Evolutionary conservation across 2,113 vertebrate species (phyloP).

Genomic region (Monarcha castaneiventris): DNA sequence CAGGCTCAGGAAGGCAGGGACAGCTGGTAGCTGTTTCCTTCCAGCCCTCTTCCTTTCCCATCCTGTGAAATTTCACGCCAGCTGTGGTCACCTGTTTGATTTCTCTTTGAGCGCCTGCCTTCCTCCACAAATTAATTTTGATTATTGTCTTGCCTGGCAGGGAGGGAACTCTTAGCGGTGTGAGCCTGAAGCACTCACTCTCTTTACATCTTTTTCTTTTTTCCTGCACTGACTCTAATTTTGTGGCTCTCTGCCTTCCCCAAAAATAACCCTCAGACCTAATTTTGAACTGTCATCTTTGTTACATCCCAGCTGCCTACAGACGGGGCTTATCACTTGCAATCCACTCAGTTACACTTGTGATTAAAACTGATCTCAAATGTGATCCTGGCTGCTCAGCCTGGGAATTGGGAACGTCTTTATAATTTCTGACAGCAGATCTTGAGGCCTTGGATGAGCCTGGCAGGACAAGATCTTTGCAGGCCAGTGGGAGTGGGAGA

Average conservation of each 20-base stretch:
- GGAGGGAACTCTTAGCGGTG: neutral
- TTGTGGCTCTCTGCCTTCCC: conserved; percentile 51
- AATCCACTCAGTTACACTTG: conserved; percentile 51
- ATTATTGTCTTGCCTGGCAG: conserved; percentile 53
- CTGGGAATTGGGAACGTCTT: conserved; percentile 45
- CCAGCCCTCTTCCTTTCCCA: conserved; percentile 5
- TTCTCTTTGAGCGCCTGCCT: conserved; percentile 50
- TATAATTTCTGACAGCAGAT: conserved; percentile 54
- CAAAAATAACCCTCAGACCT: conserved; percentile 42
- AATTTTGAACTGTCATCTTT: conserved; percentile 61
- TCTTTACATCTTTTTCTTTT: conserved; percentile 15
- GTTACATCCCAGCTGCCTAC: conserved; percentile 52
- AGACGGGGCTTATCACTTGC: conserved; percentile 11
- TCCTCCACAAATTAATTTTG: conserved; percentile 74
- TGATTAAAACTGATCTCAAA: conserved; percentile 71
- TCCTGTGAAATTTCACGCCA: conserved; percentile 44
- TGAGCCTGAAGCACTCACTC: neutral
- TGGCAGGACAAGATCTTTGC: neutral
- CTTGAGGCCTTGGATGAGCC: neutral
- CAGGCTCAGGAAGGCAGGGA: neutral
- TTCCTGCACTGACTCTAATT: conserved; percentile 39
- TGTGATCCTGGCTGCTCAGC: conserved; percentile 40
- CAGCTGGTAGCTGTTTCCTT: neutral
- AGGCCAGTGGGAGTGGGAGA: accelerated
- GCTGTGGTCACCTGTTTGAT: conserved; percentile 73